Base-by-base conservation (phyloP, 2,888 invertebrate species). In the Bellardia pandia region DNA sequence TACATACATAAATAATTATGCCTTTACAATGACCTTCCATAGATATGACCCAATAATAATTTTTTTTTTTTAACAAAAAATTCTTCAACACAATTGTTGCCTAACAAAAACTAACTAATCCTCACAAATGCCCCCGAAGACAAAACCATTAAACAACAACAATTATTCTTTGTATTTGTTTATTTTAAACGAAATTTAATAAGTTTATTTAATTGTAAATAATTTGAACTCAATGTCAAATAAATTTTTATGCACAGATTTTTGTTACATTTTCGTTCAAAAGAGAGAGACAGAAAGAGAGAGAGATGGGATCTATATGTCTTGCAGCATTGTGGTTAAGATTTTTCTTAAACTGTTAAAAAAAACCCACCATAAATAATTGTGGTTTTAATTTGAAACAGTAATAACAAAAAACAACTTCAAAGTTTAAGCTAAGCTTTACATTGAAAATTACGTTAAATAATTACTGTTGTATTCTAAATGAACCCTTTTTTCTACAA, bases 181-280 rank as follows among this genome's bases (percentile, higher is more conserved):
- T 72, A 56, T 37, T 68, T 69, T 71, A 71, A 71, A 72, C 40
- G 23, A 72, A 72, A 56, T 56, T 72, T 72, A 42, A 58, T 69
- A 51, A 69, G 42, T 66, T 69, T 42, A 58, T 72, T 58, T 42
- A 45, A 51, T 58, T 23, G 16, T 58, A 33, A 60, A 33, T 51
- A n/a, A 30, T 66, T 66, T 30, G 8, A 51, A 69, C 51, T 69
- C 69, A 69, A 69, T 51, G 69, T 69, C 51, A 51, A 51, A 69
- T 69, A n/a, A n/a, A n/a, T 53, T 69, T 60, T 33, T 30, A 30
- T 51, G n/a, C 23, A 30, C 37, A 51, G 37, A 13, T 51, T 69
- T 66, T 66, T 23, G 9, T 4, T 9, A n/a, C 4, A 13, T 33
- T 33, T 60, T 16, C 23, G 3, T 23, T 23, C 1, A 23, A 23